phyloP scores from a whole-genome alignment of 2,797 vertebrate genomes.

The Luscinia luscinia region DNA sequence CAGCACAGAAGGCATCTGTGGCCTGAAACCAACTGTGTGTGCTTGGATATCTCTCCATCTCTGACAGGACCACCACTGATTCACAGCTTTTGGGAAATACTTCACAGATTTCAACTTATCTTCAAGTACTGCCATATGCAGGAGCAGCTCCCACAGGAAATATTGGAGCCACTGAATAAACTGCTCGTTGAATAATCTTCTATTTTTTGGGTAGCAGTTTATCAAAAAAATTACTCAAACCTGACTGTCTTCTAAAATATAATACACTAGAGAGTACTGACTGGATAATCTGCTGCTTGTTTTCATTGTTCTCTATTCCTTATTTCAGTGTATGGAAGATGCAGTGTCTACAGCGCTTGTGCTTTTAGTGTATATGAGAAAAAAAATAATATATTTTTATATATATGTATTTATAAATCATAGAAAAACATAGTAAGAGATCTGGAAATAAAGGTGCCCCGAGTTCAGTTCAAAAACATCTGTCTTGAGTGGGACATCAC shows the following conservation, averaged over 20 bases:
- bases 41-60: not conserved
- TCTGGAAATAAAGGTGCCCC: not conserved
- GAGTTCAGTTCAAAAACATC: not conserved
- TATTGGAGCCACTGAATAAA: not conserved
- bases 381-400: not conserved
- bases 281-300: not conserved
- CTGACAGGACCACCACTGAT: not conserved
- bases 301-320: not conserved
- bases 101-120: not conserved
- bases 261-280: not conserved
- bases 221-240: not conserved
- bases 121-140: not conserved
- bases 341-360: not conserved
- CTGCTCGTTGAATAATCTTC: not conserved
- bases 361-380: not conserved
- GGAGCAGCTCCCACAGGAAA: not conserved
- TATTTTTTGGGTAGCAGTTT: not conserved
- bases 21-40: not conserved
- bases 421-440: not conserved
- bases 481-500: not conserved
- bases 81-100: not conserved
- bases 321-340: not conserved
- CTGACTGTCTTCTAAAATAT: not conserved
- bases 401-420: no score
- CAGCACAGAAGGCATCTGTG: not conserved